These are phyloP conservation scores for Drosophila ogumai DNA, from an alignment of 1,140 invertebrate species.

Conservation along the genomic window DNA sequence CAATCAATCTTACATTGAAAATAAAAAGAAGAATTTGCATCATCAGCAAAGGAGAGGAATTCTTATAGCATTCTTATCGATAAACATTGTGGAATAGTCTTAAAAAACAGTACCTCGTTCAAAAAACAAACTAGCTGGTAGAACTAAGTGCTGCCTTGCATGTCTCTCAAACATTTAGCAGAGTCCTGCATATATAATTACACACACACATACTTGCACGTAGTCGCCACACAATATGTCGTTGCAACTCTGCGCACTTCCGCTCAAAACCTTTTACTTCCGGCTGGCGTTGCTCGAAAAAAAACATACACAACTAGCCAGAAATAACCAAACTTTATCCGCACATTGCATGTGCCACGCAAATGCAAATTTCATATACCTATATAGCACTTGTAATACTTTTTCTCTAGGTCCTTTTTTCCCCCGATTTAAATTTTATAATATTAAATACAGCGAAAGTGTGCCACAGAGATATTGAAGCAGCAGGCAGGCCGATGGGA, in stretches of 20 bases:
- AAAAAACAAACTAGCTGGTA: conserved; percentile 62
- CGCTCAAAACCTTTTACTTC: conserved; percentile 79
- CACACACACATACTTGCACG: conserved; percentile 19
- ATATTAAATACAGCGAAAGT: conserved; percentile 39
- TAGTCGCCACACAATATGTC: conserved; percentile 39
- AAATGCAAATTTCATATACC: conserved; percentile 48
- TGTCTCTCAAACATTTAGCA: conserved; percentile 63
- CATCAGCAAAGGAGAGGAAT: not conserved
- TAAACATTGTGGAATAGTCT: conserved; percentile 7
- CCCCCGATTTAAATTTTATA: conserved; percentile 32
- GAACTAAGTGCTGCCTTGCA: conserved; percentile 47
- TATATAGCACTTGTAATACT: conserved; percentile 10
- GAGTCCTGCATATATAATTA: conserved; percentile 66
- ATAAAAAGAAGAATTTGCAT: not conserved
- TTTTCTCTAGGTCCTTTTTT: conserved; percentile 22
- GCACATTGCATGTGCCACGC: conserved; percentile 72
- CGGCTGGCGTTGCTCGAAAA: conserved; percentile 53
- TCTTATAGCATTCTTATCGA: not conserved
- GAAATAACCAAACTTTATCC: conserved; percentile 57
- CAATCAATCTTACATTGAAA: conserved; percentile 48
- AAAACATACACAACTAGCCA: conserved; percentile 61
- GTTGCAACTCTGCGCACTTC: conserved; percentile 73
- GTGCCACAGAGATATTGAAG: conserved; percentile 46
- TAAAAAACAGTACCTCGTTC: conserved; percentile 36
- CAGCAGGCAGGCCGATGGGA: not conserved